phyloP scores from a whole-genome alignment of 2,113 vertebrate species.

The Panthera leo region DNA sequence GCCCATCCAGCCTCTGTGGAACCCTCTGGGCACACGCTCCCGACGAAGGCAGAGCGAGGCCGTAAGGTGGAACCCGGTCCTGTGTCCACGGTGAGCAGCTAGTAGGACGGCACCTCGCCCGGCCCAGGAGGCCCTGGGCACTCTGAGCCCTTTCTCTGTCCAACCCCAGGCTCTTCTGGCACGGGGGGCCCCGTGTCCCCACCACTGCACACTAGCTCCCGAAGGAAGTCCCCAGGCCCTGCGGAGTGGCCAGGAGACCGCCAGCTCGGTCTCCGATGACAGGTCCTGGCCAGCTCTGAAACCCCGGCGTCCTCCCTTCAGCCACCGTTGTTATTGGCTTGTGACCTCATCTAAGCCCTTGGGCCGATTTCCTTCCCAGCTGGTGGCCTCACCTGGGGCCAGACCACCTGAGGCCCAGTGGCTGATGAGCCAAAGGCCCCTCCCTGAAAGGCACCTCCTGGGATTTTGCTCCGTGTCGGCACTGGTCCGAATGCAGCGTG shows the following conservation, averaged over 20 bases:
- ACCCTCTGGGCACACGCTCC: fast-evolving
- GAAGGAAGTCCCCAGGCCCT: neutral
- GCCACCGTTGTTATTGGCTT: neutral
- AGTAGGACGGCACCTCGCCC: fast-evolving
- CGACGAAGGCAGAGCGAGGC: fast-evolving
- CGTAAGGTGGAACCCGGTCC: neutral
- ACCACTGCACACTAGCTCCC: neutral
- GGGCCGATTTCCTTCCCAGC: neutral
- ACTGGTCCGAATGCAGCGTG: fast-evolving
- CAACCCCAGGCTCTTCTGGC: fast-evolving
- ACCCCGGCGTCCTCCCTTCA: neutral
- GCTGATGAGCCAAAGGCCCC: neutral
- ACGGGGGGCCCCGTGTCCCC: fast-evolving
- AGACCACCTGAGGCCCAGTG: fast-evolving
- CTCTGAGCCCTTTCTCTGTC: neutral
- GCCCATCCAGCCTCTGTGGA: fast-evolving
- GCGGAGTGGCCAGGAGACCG: neutral
- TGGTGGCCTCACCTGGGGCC: neutral
- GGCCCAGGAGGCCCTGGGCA: neutral
- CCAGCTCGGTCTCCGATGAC: neutral
- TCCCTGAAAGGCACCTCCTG: neutral
- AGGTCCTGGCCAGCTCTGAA: neutral
- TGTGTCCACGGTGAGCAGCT: fast-evolving
- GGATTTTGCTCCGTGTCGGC: neutral
- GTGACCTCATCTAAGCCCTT: neutral